A percentile compares a stretch with the other conserved stretches of the same genome.
Evolutionary conservation across 2,113 vertebrate species (phyloP).

Genomic region (Trichomycterus rosablanca): DNA sequence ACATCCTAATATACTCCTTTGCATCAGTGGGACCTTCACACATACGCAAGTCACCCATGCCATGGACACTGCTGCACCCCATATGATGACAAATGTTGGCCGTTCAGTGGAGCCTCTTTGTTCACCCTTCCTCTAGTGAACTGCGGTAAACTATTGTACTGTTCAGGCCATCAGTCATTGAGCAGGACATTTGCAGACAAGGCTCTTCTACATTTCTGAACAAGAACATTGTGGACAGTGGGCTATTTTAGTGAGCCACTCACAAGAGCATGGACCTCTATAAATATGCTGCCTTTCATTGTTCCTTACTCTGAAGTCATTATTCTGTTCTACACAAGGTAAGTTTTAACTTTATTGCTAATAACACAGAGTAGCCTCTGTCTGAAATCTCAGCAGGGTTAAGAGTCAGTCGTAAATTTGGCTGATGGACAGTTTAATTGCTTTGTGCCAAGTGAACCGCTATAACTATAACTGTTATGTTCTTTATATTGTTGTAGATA

Average conservation of each 20-base stretch:
- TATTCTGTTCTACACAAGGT: constrained; percentile 12
- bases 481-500: too few relatives aligned
- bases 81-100: too few relatives aligned
- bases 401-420: background rate
- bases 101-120: too few relatives aligned
- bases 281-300: constrained; percentile 37
- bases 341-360: constrained; percentile 14
- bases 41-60: too few relatives aligned
- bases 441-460: too few relatives aligned
- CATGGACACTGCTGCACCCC: too few relatives aligned
- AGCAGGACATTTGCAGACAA: constrained; percentile 5
- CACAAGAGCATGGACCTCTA: constrained; percentile 46
- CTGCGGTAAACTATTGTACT: background rate
- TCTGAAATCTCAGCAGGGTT: background rate
- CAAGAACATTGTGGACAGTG: constrained; percentile 38
- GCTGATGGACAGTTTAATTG: background rate
- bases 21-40: too few relatives aligned
- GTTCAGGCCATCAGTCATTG: background rate
- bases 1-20: too few relatives aligned
- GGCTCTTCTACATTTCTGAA: constrained; percentile 28
- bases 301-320: constrained; percentile 14
- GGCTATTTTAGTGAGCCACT: constrained; percentile 56
- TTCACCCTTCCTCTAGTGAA: constrained; percentile 26
- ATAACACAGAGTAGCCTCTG: background rate
- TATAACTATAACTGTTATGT: background rate